Evolutionary conservation across 2,888 invertebrate genomes (phyloP), one percentile per base, ranked within the genome.

Genomic region (Protodeltote pygarga): DNA sequence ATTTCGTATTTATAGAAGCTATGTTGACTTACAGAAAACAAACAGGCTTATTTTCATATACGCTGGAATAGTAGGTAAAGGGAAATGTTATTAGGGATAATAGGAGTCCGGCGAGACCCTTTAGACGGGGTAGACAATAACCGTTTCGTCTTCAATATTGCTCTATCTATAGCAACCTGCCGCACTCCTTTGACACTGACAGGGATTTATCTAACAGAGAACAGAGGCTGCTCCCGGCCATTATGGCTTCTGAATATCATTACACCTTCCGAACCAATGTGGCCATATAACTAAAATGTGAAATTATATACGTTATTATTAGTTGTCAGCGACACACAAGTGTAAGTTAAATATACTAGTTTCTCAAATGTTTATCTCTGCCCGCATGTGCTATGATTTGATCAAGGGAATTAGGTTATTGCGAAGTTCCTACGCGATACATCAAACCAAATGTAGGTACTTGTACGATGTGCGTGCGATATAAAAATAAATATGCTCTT

Each of bases 61-160:
- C 35, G 55, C 33, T 31, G 48, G 53, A 53, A 50, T 59, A 59
- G 58, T 62, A 62, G 68, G 67, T 65, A 71, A 65, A 75, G 67
- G 75, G 60, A 73, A 74, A 77, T 68, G 73, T 77, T 79, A 80
- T 81, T 79, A 72, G 66, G 73, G 68, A 75, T 77, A 77, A 79
- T 74, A 75, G 65, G 71, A 71, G 75, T 67, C 73, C 75, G 61
- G 59, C 55, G 74, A 66, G 78, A 70, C 67, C 76, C 67, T 72
- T 71, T 74, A 68, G 69, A 49, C 64, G 53, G 71, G 66, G 66
- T 70, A 70, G 72, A 77, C 74, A 77, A 81, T 79, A 78, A 75
- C 73, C 68, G 67, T 79, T 79, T 75, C 66, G 74, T 72, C 69
- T 73, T 75, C 75, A 73, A 76, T 77, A 77, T 76, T 65, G 65